Evolutionary conservation across 2,888 invertebrate genomes (phyloP).

Genomic region (Caenorhabditis imperialis): DNA sequence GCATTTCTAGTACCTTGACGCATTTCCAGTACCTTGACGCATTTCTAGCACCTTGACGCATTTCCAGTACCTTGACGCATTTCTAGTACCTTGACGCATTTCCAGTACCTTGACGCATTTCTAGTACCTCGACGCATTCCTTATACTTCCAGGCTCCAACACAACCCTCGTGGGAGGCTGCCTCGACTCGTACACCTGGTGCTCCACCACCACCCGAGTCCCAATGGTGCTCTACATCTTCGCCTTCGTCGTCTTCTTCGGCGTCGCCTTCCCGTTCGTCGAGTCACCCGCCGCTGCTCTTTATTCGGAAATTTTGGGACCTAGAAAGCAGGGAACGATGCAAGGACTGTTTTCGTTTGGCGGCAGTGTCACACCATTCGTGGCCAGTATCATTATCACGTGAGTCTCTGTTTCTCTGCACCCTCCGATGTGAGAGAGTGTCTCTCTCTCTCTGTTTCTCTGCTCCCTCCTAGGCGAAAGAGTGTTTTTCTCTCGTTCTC

Average conservation of each 20-base stretch:
- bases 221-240: conserved; percentile 60
- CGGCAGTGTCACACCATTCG: conserved; percentile 61
- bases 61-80: not conserved
- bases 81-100: not conserved
- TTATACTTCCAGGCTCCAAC: conserved; percentile 41
- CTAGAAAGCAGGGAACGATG: conserved; percentile 65
- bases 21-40: too few species aligned
- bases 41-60: not conserved
- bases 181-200: conserved; percentile 57
- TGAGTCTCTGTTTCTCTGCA: conserved; percentile 17
- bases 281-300: conserved; percentile 61
- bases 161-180: conserved; percentile 57
- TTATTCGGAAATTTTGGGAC: conserved; percentile 63
- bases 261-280: conserved; percentile 62
- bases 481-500: too few species aligned
- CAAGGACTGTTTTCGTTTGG: conserved; percentile 64
- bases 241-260: conserved; percentile 57
- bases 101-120: too few species aligned
- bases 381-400: conserved; percentile 63
- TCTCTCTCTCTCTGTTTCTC: not conserved
- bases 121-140: not conserved
- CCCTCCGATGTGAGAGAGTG: too few species aligned
- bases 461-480: not conserved
- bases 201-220: conserved; percentile 46
- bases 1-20: not conserved